Percentiles rank a stretch among this genome's conserved stretches.
These are phyloP conservation scores for Coregonus clupeaformis DNA, from an alignment of 2,113 vertebrate genomes.

Conservation along the genomic window DNA sequence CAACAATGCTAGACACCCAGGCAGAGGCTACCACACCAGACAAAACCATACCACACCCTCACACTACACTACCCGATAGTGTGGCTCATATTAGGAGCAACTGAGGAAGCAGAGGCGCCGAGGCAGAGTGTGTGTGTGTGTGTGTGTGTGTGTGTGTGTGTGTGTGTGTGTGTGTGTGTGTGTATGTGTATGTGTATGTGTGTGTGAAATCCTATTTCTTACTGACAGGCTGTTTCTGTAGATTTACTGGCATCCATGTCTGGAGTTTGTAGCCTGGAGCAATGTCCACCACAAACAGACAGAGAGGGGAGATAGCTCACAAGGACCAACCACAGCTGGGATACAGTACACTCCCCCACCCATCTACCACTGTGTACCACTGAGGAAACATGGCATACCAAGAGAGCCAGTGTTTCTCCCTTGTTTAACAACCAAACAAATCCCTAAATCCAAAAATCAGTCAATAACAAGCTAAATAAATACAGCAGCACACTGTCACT, in stretches of 20 bases:
- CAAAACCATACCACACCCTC: background rate
- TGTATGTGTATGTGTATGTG: constrained; percentile 1
- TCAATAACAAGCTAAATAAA: too few relatives aligned
- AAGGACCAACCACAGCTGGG: too few relatives aligned
- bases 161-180: constrained; percentile 12
- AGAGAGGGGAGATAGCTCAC: background rate
- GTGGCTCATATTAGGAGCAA: too few relatives aligned
- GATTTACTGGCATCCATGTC: constrained; percentile 24
- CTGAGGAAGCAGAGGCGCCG: too few relatives aligned
- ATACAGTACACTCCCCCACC: too few relatives aligned
- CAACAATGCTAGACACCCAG: constrained; percentile 4
- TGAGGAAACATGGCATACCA: background rate
- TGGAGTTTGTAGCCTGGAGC: constrained; percentile 18
- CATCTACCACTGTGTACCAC: too few relatives aligned
- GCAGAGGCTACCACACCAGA: constrained; percentile 7
- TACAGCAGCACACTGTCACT: too few relatives aligned
- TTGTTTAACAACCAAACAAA: too few relatives aligned
- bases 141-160: background rate
- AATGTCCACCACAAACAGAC: constrained; percentile 23
- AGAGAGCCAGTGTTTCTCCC: background rate
- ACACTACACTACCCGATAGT: too few relatives aligned
- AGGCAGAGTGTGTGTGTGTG: background rate
- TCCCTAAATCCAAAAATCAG: too few relatives aligned
- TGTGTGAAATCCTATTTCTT: constrained; percentile 50
- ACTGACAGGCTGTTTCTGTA: constrained; percentile 26